A percentile compares a stretch with the other conserved stretches of the same genome.
phyloP scores from a whole-genome alignment of 1,140 invertebrate genomes.

The Macrocentrus cingulum region DNA sequence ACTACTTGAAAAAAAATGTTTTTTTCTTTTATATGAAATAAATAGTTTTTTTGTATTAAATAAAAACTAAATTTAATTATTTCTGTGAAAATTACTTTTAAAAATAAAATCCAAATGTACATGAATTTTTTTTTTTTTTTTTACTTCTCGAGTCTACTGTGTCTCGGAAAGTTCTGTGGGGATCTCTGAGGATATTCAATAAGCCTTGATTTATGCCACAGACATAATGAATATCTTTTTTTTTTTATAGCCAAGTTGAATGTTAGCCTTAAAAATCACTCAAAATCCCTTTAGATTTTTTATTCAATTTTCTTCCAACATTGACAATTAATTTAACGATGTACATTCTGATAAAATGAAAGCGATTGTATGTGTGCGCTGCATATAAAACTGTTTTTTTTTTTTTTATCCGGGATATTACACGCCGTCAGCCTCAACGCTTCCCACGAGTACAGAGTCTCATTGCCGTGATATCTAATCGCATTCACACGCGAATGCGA shows the following conservation, averaged over 20 bases:
- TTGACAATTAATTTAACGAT: no score
- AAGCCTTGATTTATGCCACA: conserved; percentile 39
- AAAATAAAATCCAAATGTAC: no score
- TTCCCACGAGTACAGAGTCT: conserved; percentile 1
- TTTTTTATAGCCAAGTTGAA: conserved; percentile 11
- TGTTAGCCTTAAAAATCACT: conserved; percentile 16
- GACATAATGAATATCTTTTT: conserved; percentile 35
- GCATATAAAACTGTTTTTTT: no score
- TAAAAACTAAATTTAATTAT: no score
- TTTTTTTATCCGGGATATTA: no score
- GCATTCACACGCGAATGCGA: conserved; percentile 22
- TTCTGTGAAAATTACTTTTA: no score
- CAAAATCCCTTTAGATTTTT: conserved; percentile 6
- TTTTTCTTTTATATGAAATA: no score
- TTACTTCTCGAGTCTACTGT: background rate
- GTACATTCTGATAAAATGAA: no score
- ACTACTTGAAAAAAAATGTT: no score
- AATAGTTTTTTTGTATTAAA: no score
- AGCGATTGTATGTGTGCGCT: no score
- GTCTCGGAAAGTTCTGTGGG: background rate
- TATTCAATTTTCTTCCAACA: background rate
- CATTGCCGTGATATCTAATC: conserved; percentile 22
- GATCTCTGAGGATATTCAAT: conserved; percentile 37
- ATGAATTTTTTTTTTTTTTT: background rate
- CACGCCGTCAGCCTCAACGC: no score